Evolutionary conservation across 2,888 invertebrate genomes (phyloP), one percentile per base, ranked within the genome.

Genomic region (Lasioglossum pauxillum): DNA sequence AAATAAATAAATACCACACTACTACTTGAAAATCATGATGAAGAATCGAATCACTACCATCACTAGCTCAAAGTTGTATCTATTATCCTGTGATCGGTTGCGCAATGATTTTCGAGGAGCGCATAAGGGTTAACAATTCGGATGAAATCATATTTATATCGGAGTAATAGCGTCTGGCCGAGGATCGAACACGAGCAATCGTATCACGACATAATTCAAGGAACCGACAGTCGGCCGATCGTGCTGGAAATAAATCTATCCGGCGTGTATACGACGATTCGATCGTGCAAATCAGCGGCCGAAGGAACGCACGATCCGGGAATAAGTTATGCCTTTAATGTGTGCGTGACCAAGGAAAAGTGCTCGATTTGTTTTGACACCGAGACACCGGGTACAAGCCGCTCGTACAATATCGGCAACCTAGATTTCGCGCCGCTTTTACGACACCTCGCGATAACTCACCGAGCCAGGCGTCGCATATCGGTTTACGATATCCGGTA

Each of bases 271-370:
- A 82, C 77, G 79, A 83, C 79, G 79, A 86, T 73, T 78, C 83
- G 83, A 86, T 85, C 86, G 86, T 86, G 82, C 82, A 86, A 86
- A 86, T 86, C 86, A 85, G 79, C 74, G 75, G 64, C 74, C 38
- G 74, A 31, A 75, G 80, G 73, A 75, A 80, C 83, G 77, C 83
- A 87, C 77, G 83, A 84, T 83, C 78, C 46, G 38, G 78, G 78
- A 83, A 83, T 87, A 87, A 83, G 67, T 86, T 82, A 80, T 77
- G 75, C 57, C 82, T 80, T 71, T 83, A 86, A 86, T 83, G 83
- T 82, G 85, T 83, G 82, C 83, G 75, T 86, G 83, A 83, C 78
- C 53, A 38, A 38, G 78, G 71, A 83, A 80, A 87, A 86, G 64
- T 86, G 72, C 71, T 64, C 78, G 86, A 82, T 86, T 86, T 86